Evolutionary conservation across 2,797 vertebrate genomes (phyloP).

Genomic region (Falco cherrug): DNA sequence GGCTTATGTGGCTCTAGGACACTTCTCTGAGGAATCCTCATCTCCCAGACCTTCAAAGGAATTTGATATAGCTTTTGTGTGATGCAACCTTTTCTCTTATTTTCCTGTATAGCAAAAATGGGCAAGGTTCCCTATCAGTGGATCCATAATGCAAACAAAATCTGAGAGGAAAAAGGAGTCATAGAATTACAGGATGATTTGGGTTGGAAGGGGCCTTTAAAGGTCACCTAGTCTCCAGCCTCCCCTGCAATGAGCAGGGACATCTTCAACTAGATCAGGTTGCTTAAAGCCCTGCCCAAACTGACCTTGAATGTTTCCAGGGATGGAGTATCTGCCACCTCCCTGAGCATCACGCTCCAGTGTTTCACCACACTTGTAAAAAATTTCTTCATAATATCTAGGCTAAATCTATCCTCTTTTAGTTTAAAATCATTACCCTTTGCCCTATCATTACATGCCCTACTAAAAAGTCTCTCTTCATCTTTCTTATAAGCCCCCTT

Average conservation of each 20-base stretch:
- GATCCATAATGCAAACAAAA: neutral
- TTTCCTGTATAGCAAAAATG: neutral
- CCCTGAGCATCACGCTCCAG: neutral
- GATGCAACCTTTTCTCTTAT: neutral
- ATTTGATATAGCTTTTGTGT: rapidly evolving
- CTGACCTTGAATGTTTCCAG: neutral
- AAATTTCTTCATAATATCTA: neutral
- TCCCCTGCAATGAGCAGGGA: neutral
- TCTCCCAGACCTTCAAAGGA: neutral
- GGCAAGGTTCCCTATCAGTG: neutral
- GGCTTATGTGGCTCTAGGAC: neutral
- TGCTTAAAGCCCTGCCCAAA: neutral
- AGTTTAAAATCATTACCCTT: neutral
- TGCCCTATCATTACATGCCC: neutral
- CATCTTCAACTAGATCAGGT: neutral
- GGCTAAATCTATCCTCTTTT: neutral
- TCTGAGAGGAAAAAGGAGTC: neutral
- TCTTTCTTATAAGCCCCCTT: too few species aligned
- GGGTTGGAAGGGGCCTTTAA: neutral
- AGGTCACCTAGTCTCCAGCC: neutral
- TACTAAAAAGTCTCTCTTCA: too few species aligned
- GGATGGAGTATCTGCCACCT: neutral
- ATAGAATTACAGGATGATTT: too few species aligned
- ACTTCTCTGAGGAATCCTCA: neutral
- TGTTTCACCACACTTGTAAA: neutral